A percentile compares a stretch with the other conserved stretches of the same genome.
These are phyloP conservation scores for Bhutanitis thaidina DNA, from an alignment of 2,888 invertebrate genomes.

Conservation along the genomic window DNA sequence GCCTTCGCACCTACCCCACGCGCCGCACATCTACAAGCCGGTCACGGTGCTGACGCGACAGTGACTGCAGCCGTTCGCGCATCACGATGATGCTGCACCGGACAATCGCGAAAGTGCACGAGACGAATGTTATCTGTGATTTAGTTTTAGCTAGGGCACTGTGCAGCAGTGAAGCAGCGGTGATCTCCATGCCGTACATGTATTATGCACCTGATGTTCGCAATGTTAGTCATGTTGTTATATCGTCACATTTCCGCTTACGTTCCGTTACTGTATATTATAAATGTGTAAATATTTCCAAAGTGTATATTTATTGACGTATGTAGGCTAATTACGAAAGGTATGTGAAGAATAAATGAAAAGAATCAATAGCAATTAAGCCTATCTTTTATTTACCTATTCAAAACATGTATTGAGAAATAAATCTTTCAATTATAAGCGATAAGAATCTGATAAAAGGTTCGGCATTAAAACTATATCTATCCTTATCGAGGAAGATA, in stretches of 20 bases:
- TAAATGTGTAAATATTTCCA: slow-evolving; percentile 62
- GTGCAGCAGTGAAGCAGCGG: slow-evolving; percentile 50
- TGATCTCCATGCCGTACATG: slow-evolving; percentile 37
- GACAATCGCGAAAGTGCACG: slow-evolving; percentile 35
- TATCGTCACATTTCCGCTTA: slow-evolving; percentile 57
- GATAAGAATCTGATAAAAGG: too few species aligned
- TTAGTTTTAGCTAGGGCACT: slow-evolving; percentile 59
- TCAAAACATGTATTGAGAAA: too few species aligned
- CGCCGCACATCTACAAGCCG: slow-evolving; percentile 76
- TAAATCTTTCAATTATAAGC: too few species aligned
- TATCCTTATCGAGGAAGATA: too few species aligned
- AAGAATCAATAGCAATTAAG: slow-evolving; percentile 49
- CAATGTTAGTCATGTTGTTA: slow-evolving; percentile 49
- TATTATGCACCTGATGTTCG: slow-evolving; percentile 23
- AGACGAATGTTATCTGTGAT: slow-evolving; percentile 65
- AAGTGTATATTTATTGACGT: slow-evolving; percentile 72
- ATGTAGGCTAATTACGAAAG: slow-evolving; percentile 53
- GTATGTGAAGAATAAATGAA: slow-evolving; percentile 57
- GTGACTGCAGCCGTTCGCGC: slow-evolving; percentile 35
- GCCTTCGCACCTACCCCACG: slow-evolving; percentile 57
- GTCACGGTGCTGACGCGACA: slow-evolving; percentile 79
- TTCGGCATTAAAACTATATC: too few species aligned
- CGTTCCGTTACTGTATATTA: slow-evolving; percentile 38
- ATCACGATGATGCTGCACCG: slow-evolving; percentile 39
- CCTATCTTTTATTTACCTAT: slow-evolving; percentile 42